Evolutionary conservation across 1,140 invertebrate genomes (phyloP).

Genomic region (Telenomus remus): DNA sequence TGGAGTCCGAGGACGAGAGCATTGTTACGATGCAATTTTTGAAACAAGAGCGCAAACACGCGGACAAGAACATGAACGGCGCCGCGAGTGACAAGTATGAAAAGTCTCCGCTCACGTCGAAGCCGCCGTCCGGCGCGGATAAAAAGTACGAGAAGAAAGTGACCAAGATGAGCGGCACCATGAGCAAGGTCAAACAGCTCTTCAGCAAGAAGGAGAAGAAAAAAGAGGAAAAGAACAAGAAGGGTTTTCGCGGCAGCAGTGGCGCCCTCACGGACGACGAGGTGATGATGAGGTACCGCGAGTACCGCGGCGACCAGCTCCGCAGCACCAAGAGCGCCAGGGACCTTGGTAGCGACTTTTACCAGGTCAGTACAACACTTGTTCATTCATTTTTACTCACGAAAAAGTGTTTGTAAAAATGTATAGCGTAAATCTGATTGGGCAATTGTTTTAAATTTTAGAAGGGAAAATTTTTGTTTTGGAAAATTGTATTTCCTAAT

Average conservation of each 20-base stretch:
- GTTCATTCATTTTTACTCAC: too few species aligned
- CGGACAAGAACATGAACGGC: slow-evolving; percentile 74
- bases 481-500: too few species aligned
- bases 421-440: too few species aligned
- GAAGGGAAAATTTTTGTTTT: too few species aligned
- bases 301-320: slow-evolving; percentile 71
- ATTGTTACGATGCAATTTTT: slow-evolving; percentile 80
- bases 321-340: slow-evolving; percentile 68
- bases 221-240: slow-evolving; percentile 70
- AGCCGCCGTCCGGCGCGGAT: slow-evolving; percentile 67
- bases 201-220: slow-evolving; percentile 74
- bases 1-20: slow-evolving; percentile 79
- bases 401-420: too few species aligned
- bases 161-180: slow-evolving; percentile 70
- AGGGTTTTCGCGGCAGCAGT: slow-evolving; percentile 61
- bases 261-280: slow-evolving; percentile 70
- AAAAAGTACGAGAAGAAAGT: slow-evolving; percentile 73
- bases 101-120: slow-evolving; percentile 61
- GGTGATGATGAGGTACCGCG: slow-evolving; percentile 69
- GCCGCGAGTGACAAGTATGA: slow-evolving; percentile 27
- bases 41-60: slow-evolving; percentile 80
- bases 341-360: slow-evolving; percentile 70
- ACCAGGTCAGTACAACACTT: too few species aligned
- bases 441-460: too few species aligned
- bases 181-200: slow-evolving; percentile 72